Percentiles rank a stretch among this genome's conserved stretches.
These are phyloP conservation scores for Magallana nippona DNA, from an alignment of 2,888 invertebrate species.

Conservation along the genomic window DNA sequence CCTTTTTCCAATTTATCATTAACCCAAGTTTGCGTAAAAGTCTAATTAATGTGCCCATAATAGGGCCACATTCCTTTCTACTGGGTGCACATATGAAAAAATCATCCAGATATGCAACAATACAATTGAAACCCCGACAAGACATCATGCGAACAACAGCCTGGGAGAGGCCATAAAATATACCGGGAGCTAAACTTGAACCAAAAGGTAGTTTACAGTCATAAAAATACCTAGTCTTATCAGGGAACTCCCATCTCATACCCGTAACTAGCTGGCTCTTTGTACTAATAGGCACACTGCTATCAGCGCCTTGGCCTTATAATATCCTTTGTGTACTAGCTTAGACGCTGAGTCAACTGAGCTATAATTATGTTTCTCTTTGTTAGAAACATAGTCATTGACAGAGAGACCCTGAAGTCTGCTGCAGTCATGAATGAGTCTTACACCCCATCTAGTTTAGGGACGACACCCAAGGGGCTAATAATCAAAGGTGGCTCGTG, in stretches of 20 bases:
- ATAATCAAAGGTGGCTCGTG: not conserved
- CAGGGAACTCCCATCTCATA: constrained; percentile 6
- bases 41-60: not conserved
- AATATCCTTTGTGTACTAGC: constrained; percentile 29
- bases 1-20: constrained; percentile 38
- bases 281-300: constrained; percentile 35
- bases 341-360: constrained; percentile 41
- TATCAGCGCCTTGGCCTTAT: constrained; percentile 37
- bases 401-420: constrained; percentile 37
- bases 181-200: constrained; percentile 35
- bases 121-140: constrained; percentile 30
- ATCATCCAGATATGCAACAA: constrained; percentile 48
- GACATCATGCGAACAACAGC: constrained; percentile 43
- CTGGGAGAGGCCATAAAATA: constrained; percentile 44
- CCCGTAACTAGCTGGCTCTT: constrained; percentile 31
- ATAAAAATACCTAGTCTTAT: constrained; percentile 14
- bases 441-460: constrained; percentile 44
- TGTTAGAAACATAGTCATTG: constrained; percentile 39
- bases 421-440: constrained; percentile 45
- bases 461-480: constrained; percentile 41
- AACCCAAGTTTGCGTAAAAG: constrained; percentile 41
- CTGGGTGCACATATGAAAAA: constrained; percentile 40
- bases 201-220: constrained; percentile 44
- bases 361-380: constrained; percentile 43
- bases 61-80: constrained; percentile 28